phyloP scores from a whole-genome alignment of 2,888 invertebrate species.

The Mythimna lalbum region DNA sequence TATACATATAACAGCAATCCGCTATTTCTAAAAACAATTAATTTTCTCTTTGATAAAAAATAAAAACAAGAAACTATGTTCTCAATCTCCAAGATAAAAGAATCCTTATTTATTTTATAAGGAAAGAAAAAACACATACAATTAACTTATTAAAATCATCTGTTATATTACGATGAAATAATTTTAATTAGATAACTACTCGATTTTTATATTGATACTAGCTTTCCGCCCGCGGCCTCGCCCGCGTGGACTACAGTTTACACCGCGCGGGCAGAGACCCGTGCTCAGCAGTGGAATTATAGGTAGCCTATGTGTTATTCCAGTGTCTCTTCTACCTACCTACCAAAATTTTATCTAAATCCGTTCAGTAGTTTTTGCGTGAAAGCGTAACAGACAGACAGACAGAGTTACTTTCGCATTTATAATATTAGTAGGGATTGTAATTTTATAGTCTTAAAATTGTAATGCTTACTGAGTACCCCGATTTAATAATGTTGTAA shows the following conservation, averaged over 20 bases:
- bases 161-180: not conserved
- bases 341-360: too few relatives aligned
- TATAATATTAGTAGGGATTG: too few relatives aligned
- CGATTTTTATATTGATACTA: not conserved
- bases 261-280: too few relatives aligned
- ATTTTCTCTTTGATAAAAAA: not conserved
- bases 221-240: too few relatives aligned
- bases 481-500: not conserved
- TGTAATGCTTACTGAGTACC: not conserved
- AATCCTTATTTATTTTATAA: conserved; percentile 4
- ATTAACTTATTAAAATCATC: not conserved
- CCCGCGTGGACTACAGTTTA: too few relatives aligned
- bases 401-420: too few relatives aligned
- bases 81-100: not conserved
- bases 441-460: conserved; percentile 3
- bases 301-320: too few relatives aligned
- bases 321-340: too few relatives aligned
- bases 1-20: too few relatives aligned
- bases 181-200: not conserved
- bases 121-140: not conserved
- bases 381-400: too few relatives aligned
- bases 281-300: too few relatives aligned
- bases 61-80: not conserved
- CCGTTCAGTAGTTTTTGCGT: too few relatives aligned
- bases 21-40: not conserved